Conservation (phyloP, 2,888 invertebrate genomes). For the Antitype chi region DNA sequence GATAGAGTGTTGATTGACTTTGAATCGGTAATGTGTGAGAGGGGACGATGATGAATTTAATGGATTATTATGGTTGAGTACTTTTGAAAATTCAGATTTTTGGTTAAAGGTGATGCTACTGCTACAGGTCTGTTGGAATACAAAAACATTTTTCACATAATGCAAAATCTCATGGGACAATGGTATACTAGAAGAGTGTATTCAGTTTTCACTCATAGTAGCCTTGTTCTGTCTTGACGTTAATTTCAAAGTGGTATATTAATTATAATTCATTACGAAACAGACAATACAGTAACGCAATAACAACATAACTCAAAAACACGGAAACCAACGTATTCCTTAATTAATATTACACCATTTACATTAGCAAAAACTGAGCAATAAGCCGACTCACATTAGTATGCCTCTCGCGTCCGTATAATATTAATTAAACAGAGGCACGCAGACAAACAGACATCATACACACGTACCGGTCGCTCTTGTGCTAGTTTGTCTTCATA, state of each 20-base stretch:
- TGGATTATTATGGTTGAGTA: neutral
- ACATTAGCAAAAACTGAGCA: constrained; percentile 42
- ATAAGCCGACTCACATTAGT: constrained; percentile 53
- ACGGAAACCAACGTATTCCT: constrained; percentile 32
- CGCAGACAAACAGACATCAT: constrained; percentile 29
- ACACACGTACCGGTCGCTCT: constrained; percentile 72
- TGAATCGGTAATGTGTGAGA: neutral
- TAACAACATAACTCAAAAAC: constrained; percentile 15
- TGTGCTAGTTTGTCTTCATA: constrained; percentile 74
- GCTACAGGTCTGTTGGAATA: neutral
- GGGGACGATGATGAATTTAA: neutral
- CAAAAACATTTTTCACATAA: neutral
- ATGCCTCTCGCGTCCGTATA: constrained; percentile 60
- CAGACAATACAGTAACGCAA: constrained; percentile 27
- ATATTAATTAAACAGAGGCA: constrained; percentile 71
- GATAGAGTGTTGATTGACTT: neutral
- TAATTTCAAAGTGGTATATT: neutral
- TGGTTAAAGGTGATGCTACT: neutral
- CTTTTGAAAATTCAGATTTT: neutral
- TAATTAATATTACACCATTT: constrained; percentile 47
- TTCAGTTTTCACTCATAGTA: neutral
- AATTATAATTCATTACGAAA: constrained; percentile 12
- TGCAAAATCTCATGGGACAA: neutral
- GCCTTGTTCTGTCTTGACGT: too few species aligned
- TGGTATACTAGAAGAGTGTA: too few species aligned